phyloP scores from a whole-genome alignment of 2,888 invertebrate species.

The Monopis laevigella region DNA sequence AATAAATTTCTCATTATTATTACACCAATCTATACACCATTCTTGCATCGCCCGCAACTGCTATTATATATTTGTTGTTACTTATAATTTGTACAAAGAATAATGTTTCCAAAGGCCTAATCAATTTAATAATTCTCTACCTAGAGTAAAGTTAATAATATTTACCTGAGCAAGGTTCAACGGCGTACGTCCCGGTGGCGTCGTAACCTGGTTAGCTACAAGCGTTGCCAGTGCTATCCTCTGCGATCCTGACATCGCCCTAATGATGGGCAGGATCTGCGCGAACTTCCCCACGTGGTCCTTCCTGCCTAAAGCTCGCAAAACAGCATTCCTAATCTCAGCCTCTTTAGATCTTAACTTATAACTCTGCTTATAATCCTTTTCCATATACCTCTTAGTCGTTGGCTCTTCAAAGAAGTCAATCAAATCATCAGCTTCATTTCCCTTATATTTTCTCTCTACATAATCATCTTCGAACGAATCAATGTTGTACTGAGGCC shows the following conservation, averaged over 20 bases:
- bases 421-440: constrained; percentile 36
- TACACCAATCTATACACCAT: too few relatives aligned
- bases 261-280: constrained; percentile 71
- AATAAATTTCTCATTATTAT: too few relatives aligned
- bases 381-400: constrained; percentile 30
- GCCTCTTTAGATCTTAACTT: constrained; percentile 47
- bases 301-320: constrained; percentile 66
- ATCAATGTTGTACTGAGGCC: constrained; percentile 55
- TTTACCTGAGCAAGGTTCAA: constrained; percentile 68
- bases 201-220: constrained; percentile 69
- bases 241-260: constrained; percentile 71
- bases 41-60: too few relatives aligned
- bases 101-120: too few relatives aligned
- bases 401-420: constrained; percentile 29
- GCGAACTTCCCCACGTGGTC: constrained; percentile 69
- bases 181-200: constrained; percentile 58
- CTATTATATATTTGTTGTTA: too few relatives aligned
- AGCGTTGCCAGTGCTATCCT: constrained; percentile 69
- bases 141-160: too few relatives aligned
- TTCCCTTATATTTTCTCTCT: constrained; percentile 18
- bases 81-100: too few relatives aligned
- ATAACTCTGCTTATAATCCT: constrained; percentile 35
- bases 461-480: constrained; percentile 34
- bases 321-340: constrained; percentile 59
- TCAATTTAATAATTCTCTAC: too few relatives aligned